Evolutionary conservation across 2,113 vertebrate genomes (phyloP), one percentile per base, ranked within the genome.

Genomic region (Anoura caudifer): DNA sequence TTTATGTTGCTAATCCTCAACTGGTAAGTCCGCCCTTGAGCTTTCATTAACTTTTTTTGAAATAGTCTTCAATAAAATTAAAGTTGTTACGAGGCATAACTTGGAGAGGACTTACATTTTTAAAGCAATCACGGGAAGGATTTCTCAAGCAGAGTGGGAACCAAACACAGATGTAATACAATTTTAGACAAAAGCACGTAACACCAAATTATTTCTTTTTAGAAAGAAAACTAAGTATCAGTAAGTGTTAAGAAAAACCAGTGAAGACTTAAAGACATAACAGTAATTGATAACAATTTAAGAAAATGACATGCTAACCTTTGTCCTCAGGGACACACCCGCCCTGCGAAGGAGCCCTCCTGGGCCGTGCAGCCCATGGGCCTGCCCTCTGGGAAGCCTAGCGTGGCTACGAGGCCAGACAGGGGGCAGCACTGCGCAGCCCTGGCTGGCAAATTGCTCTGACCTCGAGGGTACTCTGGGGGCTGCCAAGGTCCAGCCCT

Each of bases 101-200:
- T 69, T 63, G 33, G 50, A 56, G 8, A 90, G 33, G 22, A 61
- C 12, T 67, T 45, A 43, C 15, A 80, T 7, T 63, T 80, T 82
- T 77, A 87, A 81, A 67, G 61, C 14, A 92, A 67, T 52, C 9
- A 31, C 41, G 33, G 52, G 12, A 84, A 85, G 86, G 85, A 76
- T 50, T 91, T 95, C 90, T 85, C n/a, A 95, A 63, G 41, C 14
- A 86, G 76, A 88, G 33, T 50, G 50, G 17, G 87, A 88, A 84
- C 17, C 94, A 87, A 92, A 95, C 45, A 83, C 43, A 73, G 13
- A 73, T 36, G 50, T 31, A 90, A 86, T 45, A 69, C 15, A 69
- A 80, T 45, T 67, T 88, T 96, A 69, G n/a, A 87, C 33, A 96
- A 91, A 95, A 92, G 19, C 33, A 43, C 31, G 76, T 26, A 59